phyloP scores from a whole-genome alignment of 2,888 invertebrate species.

The Tinea pellionella region DNA sequence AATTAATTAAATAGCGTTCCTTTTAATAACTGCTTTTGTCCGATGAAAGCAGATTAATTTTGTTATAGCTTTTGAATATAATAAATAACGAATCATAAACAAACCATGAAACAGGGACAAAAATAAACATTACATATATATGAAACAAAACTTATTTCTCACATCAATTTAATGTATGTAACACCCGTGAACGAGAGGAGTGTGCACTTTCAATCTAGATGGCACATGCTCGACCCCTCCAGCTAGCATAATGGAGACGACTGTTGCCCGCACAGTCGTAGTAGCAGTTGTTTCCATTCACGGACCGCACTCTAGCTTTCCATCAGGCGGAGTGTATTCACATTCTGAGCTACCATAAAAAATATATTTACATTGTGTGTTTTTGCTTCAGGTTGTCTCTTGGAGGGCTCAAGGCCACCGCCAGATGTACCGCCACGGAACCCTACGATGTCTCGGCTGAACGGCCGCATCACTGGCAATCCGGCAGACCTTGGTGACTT shows the following conservation, averaged over 20 bases:
- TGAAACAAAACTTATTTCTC: too few species aligned
- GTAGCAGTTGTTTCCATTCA: too few species aligned
- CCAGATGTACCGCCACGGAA: slow-evolving; percentile 89
- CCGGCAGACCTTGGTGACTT: slow-evolving; percentile 83
- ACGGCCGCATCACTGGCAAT: slow-evolving; percentile 88
- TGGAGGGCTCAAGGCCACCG: slow-evolving; percentile 85
- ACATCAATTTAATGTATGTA: too few species aligned
- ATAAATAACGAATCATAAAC: slow-evolving; percentile 19
- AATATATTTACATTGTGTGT: background rate
- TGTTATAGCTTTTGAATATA: slow-evolving; percentile 43
- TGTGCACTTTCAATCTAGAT: too few species aligned
- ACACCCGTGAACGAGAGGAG: too few species aligned
- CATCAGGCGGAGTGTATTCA: too few species aligned
- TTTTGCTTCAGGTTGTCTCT: slow-evolving; percentile 78
- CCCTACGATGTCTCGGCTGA: slow-evolving; percentile 91
- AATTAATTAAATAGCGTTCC: slow-evolving; percentile 43
- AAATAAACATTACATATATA: background rate
- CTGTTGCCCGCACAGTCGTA: too few species aligned
- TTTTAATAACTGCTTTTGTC: slow-evolving; percentile 21
- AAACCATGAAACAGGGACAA: background rate
- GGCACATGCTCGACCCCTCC: too few species aligned
- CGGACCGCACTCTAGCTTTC: too few species aligned
- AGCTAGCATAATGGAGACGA: too few species aligned
- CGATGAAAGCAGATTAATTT: slow-evolving; percentile 40
- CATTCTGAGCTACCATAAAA: too few species aligned